phyloP scores from a whole-genome alignment of 1,140 invertebrate genomes.

The Neodiprion fabricii region DNA sequence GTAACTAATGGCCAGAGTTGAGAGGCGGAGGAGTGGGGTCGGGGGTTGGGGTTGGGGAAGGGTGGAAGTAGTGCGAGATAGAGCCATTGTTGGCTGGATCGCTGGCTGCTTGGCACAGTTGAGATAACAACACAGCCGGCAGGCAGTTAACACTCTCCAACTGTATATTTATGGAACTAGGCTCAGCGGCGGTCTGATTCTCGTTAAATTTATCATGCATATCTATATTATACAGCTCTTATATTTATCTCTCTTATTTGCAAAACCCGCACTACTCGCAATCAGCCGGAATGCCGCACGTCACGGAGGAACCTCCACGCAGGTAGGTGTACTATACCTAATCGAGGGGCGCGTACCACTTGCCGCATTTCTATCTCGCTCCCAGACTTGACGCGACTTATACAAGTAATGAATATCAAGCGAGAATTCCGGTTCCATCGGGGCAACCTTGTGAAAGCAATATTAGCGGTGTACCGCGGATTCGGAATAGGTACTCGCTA shows the following conservation, averaged over 20 bases:
- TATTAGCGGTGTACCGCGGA: neutral
- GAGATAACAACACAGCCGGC: constrained; percentile 2
- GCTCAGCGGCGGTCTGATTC: neutral
- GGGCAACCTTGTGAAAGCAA: neutral
- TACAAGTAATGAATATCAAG: constrained; percentile 3
- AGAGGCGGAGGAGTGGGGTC: neutral
- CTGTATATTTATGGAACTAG: constrained; percentile 9
- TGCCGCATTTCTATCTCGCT: no score
- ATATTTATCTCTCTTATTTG: no score
- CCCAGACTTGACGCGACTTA: no score
- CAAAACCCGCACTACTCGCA: no score
- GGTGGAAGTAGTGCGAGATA: neutral
- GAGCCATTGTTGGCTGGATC: neutral
- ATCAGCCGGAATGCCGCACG: no score
- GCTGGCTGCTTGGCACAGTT: neutral
- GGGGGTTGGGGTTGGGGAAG: no score
- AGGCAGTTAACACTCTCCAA: neutral
- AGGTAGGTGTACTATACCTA: no score
- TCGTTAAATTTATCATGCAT: neutral
- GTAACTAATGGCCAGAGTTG: neutral
- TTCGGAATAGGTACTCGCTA: no score
- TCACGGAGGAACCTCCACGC: no score
- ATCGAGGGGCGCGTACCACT: no score
- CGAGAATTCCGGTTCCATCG: neutral
- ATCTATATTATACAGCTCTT: neutral